Base-by-base conservation (phyloP, 1,140 invertebrate species). In the Aphaenogaster floridana region DNA sequence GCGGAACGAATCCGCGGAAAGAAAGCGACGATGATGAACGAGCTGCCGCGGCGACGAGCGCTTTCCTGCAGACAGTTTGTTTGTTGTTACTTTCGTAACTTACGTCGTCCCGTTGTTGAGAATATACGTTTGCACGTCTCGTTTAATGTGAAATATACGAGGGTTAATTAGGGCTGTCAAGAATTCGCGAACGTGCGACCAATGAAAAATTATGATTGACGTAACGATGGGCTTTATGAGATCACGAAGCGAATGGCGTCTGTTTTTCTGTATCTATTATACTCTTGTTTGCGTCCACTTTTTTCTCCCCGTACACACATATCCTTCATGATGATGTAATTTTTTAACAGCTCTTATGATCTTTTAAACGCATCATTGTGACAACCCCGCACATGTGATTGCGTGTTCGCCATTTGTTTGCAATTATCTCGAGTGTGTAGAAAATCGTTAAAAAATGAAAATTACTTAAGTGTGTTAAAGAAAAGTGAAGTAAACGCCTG, bases 1-100 rank as follows among this genome's bases (percentile, higher is more conserved):
- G 86, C 90, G 77, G 88, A 93, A 93, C 91, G 89, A 90, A 91
- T 88, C 72, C 88, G 66, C 80, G 74, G 68, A 90, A 71, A 86
- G 77, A 69, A 77, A 88, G 71, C 74, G 42, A 80, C 63, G 59
- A 88, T 88, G 90, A 91, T 91, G 76, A 78, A 90, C 81, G 89
- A 69, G 81, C 36, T n/a, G 48, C 36, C 39, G 21, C 48, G 39
- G 36, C 11, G 36, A 17, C n/a, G 39, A 61, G 21, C 11, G n/a
- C 15, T 34, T 83, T 74, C n/a, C 57, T 34, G 28, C 83, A 36
- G 74, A 86, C 61, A 21, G 28, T 86, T 86, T 63, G 68, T 28
- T 61, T 50, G 17, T 50, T 17, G 42, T 63, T 77, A 39, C 69
- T 21, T 34, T 11, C 17, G 48, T 54, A 69, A 71, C 28, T 28